Conservation (phyloP, 2,797 vertebrate genomes). For the Labeo calbasu region DNA sequence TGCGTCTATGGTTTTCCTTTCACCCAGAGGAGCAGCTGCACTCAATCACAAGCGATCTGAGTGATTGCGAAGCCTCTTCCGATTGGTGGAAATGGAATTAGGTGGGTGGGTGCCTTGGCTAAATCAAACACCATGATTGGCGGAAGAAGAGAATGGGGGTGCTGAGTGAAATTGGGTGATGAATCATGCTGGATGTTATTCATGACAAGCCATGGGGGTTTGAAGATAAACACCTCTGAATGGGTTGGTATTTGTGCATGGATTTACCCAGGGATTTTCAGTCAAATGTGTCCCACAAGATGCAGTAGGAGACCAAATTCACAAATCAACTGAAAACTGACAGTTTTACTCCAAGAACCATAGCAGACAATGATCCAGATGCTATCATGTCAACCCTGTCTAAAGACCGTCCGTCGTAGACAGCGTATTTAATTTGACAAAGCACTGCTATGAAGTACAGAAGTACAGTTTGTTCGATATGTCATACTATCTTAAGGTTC, state of each 20-base stretch:
- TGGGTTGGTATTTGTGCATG: conserved; percentile 23
- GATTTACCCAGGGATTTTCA: conserved; percentile 11
- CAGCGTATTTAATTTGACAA: neutral
- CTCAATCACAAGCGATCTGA: conserved; percentile 59
- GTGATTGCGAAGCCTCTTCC: conserved; percentile 60
- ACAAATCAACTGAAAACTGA: neutral
- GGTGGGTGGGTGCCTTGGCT: conserved; percentile 58
- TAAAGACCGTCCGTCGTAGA: neutral
- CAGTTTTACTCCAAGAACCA: neutral
- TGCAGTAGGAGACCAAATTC: neutral
- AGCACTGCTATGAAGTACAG: neutral
- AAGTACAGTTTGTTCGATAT: neutral
- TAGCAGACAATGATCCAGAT: neutral
- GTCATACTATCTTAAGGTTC: neutral
- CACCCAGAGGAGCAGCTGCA: conserved; percentile 49
- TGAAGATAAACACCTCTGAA: conserved; percentile 55
- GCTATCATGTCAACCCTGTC: neutral
- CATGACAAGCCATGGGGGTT: conserved; percentile 53
- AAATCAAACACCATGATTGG: conserved; percentile 62
- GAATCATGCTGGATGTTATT: conserved; percentile 63
- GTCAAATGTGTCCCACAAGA: neutral
- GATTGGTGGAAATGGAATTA: conserved; percentile 50
- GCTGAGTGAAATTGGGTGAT: conserved; percentile 68
- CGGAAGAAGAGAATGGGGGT: conserved; percentile 42
- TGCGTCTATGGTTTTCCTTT: conserved; percentile 61